Conservation (phyloP, 2,797 vertebrate species). For the Neosilurus mollespiculum region DNA sequence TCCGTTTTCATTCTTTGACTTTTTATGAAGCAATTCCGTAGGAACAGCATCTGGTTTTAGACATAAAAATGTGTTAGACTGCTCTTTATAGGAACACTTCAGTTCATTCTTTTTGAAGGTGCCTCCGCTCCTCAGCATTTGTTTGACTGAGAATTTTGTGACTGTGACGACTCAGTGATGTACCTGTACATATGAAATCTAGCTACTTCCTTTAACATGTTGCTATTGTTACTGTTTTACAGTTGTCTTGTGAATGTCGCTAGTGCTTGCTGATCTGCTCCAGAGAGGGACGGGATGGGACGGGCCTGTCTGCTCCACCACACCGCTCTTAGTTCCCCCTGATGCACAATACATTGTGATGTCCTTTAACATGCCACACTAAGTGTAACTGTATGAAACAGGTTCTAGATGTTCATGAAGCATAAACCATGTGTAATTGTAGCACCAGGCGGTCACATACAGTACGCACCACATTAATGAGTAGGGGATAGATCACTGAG, state of each 20-base stretch:
- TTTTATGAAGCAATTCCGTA: too few relatives aligned
- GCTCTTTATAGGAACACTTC: too few relatives aligned
- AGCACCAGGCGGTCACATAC: constrained; percentile 14
- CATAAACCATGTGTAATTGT: constrained; percentile 50
- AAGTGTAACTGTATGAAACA: constrained; percentile 44
- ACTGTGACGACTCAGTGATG: too few relatives aligned
- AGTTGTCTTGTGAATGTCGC: constrained; percentile 44
- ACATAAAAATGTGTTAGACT: too few relatives aligned
- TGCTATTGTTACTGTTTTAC: constrained; percentile 27
- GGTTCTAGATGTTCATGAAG: constrained; percentile 48
- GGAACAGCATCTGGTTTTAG: too few relatives aligned
- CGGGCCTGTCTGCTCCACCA: constrained; percentile 28
- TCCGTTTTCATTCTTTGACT: too few relatives aligned
- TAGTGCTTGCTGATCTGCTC: constrained; percentile 54
- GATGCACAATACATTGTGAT: constrained; percentile 52
- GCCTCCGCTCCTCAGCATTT: too few relatives aligned
- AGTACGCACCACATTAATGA: constrained; percentile 33
- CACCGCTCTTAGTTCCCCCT: constrained; percentile 44
- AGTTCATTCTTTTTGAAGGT: too few relatives aligned
- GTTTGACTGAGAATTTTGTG: too few relatives aligned
- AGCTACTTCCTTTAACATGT: neutral
- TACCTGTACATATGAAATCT: neutral
- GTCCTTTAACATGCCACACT: constrained; percentile 43
- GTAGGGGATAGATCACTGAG: constrained; percentile 45
- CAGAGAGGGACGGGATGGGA: constrained; percentile 22